Evolutionary conservation across 2,113 vertebrate genomes (phyloP).

Genomic region (Anolis sagrei): DNA sequence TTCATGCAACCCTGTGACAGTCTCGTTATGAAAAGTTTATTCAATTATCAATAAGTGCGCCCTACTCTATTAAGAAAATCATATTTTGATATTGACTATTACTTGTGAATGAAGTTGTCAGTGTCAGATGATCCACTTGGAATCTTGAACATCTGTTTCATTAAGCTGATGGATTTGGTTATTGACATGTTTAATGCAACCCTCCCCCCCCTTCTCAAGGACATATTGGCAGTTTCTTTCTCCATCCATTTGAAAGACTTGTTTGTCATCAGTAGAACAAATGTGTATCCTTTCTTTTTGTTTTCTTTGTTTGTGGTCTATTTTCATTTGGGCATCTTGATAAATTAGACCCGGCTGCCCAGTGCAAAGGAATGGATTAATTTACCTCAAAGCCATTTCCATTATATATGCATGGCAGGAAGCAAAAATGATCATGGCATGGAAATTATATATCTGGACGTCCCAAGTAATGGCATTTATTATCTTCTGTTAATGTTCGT

Average conservation of each 20-base stretch:
- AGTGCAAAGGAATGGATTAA: conserved; percentile 47
- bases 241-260: conserved; percentile 44
- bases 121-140: conserved; percentile 63
- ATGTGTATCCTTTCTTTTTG: conserved; percentile 17
- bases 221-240: conserved; percentile 44
- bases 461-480: conserved; percentile 66
- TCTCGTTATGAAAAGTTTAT: conserved; percentile 78
- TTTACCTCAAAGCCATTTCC: conserved; percentile 59
- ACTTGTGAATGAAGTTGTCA: conserved; percentile 71
- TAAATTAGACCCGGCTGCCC: conserved; percentile 26
- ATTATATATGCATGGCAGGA: conserved; percentile 61
- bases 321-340: conserved; percentile 42
- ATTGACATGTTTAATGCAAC: conserved; percentile 60
- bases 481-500: conserved; percentile 71
- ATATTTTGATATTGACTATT: conserved; percentile 73
- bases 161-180: conserved; percentile 61
- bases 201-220: conserved; percentile 54
- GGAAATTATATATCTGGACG: conserved; percentile 62
- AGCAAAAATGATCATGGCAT: conserved; percentile 62
- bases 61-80: conserved; percentile 72
- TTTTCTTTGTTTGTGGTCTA: conserved; percentile 16
- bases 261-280: conserved; percentile 9
- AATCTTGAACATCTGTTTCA: conserved; percentile 65
- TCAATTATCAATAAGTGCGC: conserved; percentile 76
- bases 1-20: conserved; percentile 70